Percentiles rank a stretch among this genome's conserved stretches.
These are phyloP conservation scores for Heliothis peltigera DNA, from an alignment of 2,888 invertebrate species.

Conservation along the genomic window DNA sequence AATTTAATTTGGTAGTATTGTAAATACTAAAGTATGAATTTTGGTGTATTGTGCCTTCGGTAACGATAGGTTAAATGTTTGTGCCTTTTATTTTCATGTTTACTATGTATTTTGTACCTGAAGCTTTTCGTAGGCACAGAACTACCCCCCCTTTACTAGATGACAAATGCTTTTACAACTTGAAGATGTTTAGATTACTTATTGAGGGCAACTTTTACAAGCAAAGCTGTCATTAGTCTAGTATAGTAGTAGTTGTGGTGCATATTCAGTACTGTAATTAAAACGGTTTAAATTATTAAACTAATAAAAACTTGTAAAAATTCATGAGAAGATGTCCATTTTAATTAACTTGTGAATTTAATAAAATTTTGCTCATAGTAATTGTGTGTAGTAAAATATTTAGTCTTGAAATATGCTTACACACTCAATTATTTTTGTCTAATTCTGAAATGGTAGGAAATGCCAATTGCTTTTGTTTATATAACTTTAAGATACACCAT, in stretches of 20 bases:
- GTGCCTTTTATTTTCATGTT: constrained; percentile 86
- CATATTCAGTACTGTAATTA: constrained; percentile 47
- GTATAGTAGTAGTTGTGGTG: constrained; percentile 51
- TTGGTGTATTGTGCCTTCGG: constrained; percentile 87
- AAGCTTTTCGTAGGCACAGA: constrained; percentile 70
- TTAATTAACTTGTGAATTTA: constrained; percentile 52
- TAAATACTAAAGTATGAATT: constrained; percentile 69
- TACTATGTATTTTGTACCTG: constrained; percentile 83
- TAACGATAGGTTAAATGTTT: constrained; percentile 83
- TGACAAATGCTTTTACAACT: constrained; percentile 65
- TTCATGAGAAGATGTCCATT: constrained; percentile 57
- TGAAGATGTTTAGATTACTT: constrained; percentile 52
- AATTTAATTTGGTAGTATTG: constrained; percentile 51
- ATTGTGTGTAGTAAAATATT: constrained; percentile 43
- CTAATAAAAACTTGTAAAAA: constrained; percentile 41
- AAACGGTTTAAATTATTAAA: constrained; percentile 38
- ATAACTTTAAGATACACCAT: background rate
- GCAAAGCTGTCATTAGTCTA: constrained; percentile 60
- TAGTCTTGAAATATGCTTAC: constrained; percentile 26
- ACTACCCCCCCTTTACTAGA: constrained; percentile 54
- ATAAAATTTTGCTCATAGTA: constrained; percentile 41
- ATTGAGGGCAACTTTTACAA: constrained; percentile 60
- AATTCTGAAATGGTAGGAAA: constrained; percentile 6
- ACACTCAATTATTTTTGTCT: constrained; percentile 4
- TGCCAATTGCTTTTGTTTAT: constrained; percentile 17